phyloP scores from a whole-genome alignment of 2,797 vertebrate species.

The Rousettus madagascariensis region DNA sequence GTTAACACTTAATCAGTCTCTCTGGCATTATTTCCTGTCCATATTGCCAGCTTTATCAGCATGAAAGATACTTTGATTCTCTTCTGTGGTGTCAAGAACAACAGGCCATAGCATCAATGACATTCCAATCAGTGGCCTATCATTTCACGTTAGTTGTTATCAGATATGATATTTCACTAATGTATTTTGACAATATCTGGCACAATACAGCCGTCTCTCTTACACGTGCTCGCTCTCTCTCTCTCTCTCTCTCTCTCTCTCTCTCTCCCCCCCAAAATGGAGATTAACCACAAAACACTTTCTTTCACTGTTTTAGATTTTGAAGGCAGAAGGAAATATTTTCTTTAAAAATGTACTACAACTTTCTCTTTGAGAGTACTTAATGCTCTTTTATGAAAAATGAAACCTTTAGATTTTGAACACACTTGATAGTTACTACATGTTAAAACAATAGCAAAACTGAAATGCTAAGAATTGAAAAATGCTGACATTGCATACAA shows the following conservation, averaged over 20 bases:
- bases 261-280: background rate
- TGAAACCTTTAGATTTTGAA: background rate
- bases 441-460: background rate
- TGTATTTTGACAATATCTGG: constrained; percentile 75
- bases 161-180: constrained; percentile 73
- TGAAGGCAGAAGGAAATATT: background rate
- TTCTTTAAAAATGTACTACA: background rate
- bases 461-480: background rate
- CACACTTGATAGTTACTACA: background rate
- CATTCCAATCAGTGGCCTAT: constrained; percentile 72
- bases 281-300: background rate
- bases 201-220: constrained; percentile 15
- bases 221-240: background rate
- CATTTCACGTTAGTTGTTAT: constrained; percentile 75
- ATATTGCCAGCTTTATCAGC: constrained; percentile 66
- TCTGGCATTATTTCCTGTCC: constrained; percentile 43
- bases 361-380: background rate
- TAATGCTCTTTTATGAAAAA: background rate
- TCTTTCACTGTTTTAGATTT: background rate
- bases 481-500: background rate
- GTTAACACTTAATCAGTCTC: constrained; percentile 71
- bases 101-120: constrained; percentile 68
- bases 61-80: constrained; percentile 75
- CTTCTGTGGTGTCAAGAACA: constrained; percentile 64
- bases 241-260: background rate